Conservation (phyloP, 2,797 vertebrate genomes). For the Tarsius wallacei region DNA sequence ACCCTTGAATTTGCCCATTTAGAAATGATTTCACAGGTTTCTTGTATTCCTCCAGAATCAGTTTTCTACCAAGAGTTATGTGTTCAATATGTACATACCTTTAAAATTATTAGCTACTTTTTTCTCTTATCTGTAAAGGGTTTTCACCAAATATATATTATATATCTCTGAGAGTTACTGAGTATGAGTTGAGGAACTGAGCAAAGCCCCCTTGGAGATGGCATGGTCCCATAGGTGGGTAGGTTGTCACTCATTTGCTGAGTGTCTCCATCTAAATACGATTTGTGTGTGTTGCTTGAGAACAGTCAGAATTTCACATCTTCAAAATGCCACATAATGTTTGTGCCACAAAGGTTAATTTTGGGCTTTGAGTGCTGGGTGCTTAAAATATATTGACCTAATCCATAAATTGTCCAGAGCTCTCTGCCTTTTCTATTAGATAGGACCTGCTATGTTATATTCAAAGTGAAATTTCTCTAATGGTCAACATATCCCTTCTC, state of each 20-base stretch:
- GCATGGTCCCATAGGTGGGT: neutral
- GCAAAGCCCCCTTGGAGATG: neutral
- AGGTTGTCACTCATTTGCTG: neutral
- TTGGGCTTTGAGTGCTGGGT: neutral
- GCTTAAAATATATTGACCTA: slow-evolving; percentile 13
- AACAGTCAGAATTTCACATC: neutral
- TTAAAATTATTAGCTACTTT: neutral
- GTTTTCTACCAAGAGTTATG: neutral
- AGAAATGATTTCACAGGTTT: neutral
- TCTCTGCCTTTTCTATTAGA: neutral
- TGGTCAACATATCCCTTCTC: too few relatives aligned
- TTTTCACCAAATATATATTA: neutral
- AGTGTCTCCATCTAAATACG: neutral
- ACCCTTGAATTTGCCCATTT: neutral
- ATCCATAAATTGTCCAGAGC: neutral
- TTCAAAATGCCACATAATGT: neutral
- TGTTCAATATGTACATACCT: neutral
- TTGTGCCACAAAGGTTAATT: neutral
- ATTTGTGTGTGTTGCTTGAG: neutral
- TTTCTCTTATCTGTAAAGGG: neutral
- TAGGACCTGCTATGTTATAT: neutral
- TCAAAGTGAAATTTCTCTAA: neutral
- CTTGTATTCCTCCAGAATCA: neutral
- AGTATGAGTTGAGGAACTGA: neutral
- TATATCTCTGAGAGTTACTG: neutral